Base-by-base conservation (phyloP, 2,113 vertebrate genomes). In the Ploceus nigricollis region DNA sequence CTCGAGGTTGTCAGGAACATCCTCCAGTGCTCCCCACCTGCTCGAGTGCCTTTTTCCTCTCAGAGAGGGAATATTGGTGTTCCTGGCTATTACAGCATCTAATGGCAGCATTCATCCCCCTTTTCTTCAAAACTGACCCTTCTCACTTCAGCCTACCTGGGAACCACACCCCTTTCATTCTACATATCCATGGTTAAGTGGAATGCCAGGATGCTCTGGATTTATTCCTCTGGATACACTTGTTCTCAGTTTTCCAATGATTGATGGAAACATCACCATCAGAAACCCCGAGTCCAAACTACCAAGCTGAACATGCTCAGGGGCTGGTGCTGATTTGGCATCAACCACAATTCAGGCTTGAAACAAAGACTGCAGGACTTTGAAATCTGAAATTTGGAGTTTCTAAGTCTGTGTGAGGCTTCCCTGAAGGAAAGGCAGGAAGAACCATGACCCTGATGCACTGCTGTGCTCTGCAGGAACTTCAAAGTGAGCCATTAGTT, bases 121-220 rank as follows among this genome's bases (percentile, higher is more conserved):
- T 54, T 3, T 25, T 56, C 35, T 45, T 64, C 58, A 48, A 18
- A 66, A 72, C 4, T 69, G 53, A 33, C 48, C 30, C 50, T 77
- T 83, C 54, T 60, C 68, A 20, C 48, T 56, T 54, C 15, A 63
- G 31, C 33, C 31, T 69, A 25, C 22, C 21, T 39, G 22, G 31
- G 10, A 7, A 50, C 27, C 47, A 75, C 57, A 71, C 7, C 0
- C 25, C 56, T 78, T 78, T 65, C 15, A 25, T 24, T 42, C 50
- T 9, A 10, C 0, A 0, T 5, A 48, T 53, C 19, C 22, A 9
- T 1, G 22, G 20, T 25, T 20, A 14, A 58, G 25, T 3, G 1
- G 8, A 47, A 63, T 2, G 14, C 8, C 44, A 60, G 31, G 50
- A 48, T 75, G 50, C 39, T 88, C 61, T 35, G 65, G 25, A 66